Percentiles rank a stretch among this genome's conserved stretches.
phyloP scores from a whole-genome alignment of 1,140 invertebrate species.

The Harpegnathos saltator region DNA sequence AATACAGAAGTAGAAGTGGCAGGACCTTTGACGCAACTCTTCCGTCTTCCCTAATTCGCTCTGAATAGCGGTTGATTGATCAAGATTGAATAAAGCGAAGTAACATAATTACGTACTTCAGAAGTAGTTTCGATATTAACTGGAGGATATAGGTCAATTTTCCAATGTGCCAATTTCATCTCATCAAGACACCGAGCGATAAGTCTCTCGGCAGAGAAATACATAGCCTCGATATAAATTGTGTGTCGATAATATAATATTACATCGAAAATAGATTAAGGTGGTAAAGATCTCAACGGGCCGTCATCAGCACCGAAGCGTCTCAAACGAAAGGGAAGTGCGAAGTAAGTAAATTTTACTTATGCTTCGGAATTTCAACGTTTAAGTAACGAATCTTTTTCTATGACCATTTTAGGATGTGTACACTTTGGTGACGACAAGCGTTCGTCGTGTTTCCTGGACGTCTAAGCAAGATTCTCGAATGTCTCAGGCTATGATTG shows the following conservation, averaged over 20 bases:
- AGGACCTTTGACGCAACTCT: slow-evolving; percentile 54
- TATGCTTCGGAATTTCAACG: not conserved
- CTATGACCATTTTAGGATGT: slow-evolving; percentile 28
- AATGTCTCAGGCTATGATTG: slow-evolving; percentile 86
- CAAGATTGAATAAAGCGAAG: slow-evolving; percentile 69
- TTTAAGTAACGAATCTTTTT: slow-evolving; percentile 23
- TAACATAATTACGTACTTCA: slow-evolving; percentile 67
- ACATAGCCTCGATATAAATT: not conserved
- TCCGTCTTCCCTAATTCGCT: slow-evolving; percentile 66
- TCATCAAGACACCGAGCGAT: not conserved
- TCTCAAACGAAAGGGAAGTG: not conserved
- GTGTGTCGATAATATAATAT: not conserved
- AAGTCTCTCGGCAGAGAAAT: not conserved
- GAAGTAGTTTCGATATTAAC: slow-evolving; percentile 52
- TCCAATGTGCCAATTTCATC: slow-evolving; percentile 22
- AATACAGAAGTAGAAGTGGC: slow-evolving; percentile 38
- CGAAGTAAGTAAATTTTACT: slow-evolving; percentile 9
- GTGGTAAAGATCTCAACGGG: not conserved
- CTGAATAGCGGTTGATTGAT: slow-evolving; percentile 76
- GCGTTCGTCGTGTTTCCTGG: not conserved
- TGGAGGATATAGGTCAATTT: slow-evolving; percentile 6
- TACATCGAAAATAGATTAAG: not conserved
- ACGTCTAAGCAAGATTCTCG: slow-evolving; percentile 21
- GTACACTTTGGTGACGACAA: not conserved
- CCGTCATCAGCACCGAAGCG: not conserved